phyloP scores from a whole-genome alignment of 2,888 invertebrate species.

The Venusia cambrica region DNA sequence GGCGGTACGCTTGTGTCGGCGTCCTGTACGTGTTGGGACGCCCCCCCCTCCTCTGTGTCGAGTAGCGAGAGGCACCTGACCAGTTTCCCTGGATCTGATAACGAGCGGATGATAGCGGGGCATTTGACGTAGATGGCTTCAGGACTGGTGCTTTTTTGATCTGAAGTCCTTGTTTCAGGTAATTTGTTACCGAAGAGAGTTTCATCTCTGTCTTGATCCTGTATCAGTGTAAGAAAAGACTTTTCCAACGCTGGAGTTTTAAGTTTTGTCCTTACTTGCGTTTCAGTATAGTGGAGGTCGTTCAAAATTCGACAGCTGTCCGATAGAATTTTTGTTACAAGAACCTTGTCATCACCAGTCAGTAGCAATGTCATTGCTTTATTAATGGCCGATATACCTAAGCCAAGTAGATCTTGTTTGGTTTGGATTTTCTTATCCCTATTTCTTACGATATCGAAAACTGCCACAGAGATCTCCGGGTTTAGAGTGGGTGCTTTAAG shows the following conservation, averaged over 20 bases:
- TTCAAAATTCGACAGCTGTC: conserved; percentile 13
- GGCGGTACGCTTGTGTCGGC: neutral
- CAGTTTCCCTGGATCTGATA: conserved; percentile 30
- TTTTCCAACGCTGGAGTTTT: conserved; percentile 25
- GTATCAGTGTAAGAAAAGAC: conserved; percentile 16
- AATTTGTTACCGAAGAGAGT: conserved; percentile 22
- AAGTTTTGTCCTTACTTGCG: conserved; percentile 17
- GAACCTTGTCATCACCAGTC: conserved; percentile 2
- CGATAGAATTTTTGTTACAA: conserved; percentile 3
- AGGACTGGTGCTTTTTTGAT: too few species aligned
- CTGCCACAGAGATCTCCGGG: conserved; percentile 1
- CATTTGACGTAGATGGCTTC: too few species aligned
- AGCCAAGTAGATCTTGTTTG: conserved; percentile 22
- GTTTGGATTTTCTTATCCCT: conserved; percentile 10
- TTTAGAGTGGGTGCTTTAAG: neutral
- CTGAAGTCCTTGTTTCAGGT: conserved; percentile 3
- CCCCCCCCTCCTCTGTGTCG: conserved; percentile 23
- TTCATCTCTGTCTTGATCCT: conserved; percentile 26
- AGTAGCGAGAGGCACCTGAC: conserved; percentile 22
- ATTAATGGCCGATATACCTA: conserved; percentile 17
- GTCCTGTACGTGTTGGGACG: conserved; percentile 4
- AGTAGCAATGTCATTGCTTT: conserved; percentile 5
- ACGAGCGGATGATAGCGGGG: neutral
- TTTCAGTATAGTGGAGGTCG: conserved; percentile 16
- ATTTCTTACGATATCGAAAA: neutral